These are phyloP conservation scores for Drosophila baimaii DNA, from an alignment of 1,140 invertebrate genomes.

Conservation along the genomic window DNA sequence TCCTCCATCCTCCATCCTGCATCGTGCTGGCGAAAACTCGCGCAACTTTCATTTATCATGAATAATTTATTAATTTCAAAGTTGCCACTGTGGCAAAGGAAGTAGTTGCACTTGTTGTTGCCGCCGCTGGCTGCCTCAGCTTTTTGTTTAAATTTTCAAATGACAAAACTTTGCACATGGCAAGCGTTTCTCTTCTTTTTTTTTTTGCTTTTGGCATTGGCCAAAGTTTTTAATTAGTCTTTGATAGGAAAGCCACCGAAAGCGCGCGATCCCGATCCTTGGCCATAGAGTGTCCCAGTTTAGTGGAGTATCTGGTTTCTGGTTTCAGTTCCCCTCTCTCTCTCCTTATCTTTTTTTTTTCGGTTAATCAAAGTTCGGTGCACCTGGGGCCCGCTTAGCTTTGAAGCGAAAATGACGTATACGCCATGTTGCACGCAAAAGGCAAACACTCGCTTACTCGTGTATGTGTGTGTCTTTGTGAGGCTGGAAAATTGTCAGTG, in stretches of 20 bases:
- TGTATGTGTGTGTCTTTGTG: background rate
- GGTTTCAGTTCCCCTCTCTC: conserved; percentile 3
- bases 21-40: conserved; percentile 12
- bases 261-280: conserved; percentile 10
- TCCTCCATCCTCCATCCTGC: background rate
- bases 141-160: conserved; percentile 77
- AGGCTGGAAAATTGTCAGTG: conserved; percentile 62
- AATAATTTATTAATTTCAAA: conserved; percentile 69
- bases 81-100: conserved; percentile 48
- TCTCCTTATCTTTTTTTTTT: background rate
- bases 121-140: conserved; percentile 56
- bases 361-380: conserved; percentile 74
- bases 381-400: conserved; percentile 60
- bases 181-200: conserved; percentile 5
- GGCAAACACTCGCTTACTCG: conserved; percentile 1
- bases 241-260: conserved; percentile 75
- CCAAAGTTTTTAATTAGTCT: conserved; percentile 82
- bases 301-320: conserved; percentile 30
- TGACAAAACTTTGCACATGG: conserved; percentile 78
- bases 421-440: conserved; percentile 63
- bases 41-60: conserved; percentile 67
- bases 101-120: conserved; percentile 52
- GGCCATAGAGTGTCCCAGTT: conserved; percentile 32
- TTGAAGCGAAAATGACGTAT: conserved; percentile 64
- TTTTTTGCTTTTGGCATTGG: conserved; percentile 65